Conservation (phyloP, 2,888 invertebrate species). For the Nasonovia ribisnigri region DNA sequence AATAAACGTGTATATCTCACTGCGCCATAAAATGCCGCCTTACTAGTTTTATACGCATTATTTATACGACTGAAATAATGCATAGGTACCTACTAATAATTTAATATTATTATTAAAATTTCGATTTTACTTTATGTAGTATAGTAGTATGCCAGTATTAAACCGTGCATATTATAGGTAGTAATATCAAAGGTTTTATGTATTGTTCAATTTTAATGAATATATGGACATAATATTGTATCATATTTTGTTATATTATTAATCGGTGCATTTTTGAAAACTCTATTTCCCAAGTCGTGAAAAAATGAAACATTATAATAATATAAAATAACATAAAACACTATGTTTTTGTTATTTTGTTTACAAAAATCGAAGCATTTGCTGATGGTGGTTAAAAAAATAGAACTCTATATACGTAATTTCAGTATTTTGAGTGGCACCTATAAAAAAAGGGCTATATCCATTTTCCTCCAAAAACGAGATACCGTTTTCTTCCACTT, state of each 20-base stretch:
- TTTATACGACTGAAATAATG: neutral
- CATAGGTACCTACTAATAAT: neutral
- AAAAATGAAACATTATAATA: neutral
- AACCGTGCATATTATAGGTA: neutral
- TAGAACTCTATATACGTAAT: neutral
- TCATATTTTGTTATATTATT: neutral
- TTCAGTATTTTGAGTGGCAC: neutral
- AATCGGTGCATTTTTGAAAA: neutral
- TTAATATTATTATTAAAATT: neutral
- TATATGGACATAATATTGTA: neutral
- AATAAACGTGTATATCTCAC: neutral
- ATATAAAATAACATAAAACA: neutral
- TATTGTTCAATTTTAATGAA: neutral
- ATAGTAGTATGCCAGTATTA: neutral
- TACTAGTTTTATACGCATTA: neutral
- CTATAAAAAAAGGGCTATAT: neutral
- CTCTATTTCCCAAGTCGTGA: neutral
- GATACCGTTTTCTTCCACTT: too few relatives aligned
- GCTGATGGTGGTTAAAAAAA: neutral
- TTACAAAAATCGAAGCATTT: neutral
- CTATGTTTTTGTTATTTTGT: neutral
- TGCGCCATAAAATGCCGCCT: neutral
- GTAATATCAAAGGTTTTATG: neutral
- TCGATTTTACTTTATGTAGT: neutral
- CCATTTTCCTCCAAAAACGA: too few relatives aligned